Base-by-base conservation (phyloP, 2,113 vertebrate genomes). In the Apus apus region DNA sequence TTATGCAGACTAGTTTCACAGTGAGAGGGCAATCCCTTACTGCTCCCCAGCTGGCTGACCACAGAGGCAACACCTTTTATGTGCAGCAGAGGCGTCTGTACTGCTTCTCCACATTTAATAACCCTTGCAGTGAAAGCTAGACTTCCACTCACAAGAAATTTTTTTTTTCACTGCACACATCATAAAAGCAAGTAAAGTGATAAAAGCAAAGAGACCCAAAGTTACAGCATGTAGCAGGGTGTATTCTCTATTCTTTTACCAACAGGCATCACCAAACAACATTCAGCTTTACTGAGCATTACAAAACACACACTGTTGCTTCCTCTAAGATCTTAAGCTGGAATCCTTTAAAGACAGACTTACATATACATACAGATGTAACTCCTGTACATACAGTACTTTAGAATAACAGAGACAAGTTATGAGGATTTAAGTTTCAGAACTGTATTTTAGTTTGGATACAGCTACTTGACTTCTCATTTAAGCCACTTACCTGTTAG, bases 171-270 rank as follows among this genome's bases (percentile, higher is more conserved):
- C 56, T 51, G 64, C 91, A 83, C 78, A 38, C 68, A 74, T 74
- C 64, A 34, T 92, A 71, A 89, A 84, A 89, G 60, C 72, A 74
- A 77, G 68, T 12, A 16, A 86, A 83, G 93, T 61, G 86, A 90
- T 90, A 96, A 94, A 94, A 95, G 79, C 82, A 46, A 67, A 65
- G 85, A 65, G 83, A 92, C 40, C 87, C 75, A 79, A 80, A 80
- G 87, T 89, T 88, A 20, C 67, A 79, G 67, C 1, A 4, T 19
- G 45, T 54, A 82, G 73, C 58, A 76, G 78, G 51, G 65, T 3
- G 26, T 67, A 51, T 65, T 68, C 83, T 84, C 90, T 74, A 40
- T 45, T 86, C 88, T 72, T 89, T 84, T 72, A 88, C 75, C 74
- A 65, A 38, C 30, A 85, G 74, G 58, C 71, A 94, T 21, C 43